A percentile compares a stretch with the other conserved stretches of the same genome.
Conservation (phyloP, 2,888 invertebrate genomes). For the Macropis europaea region DNA sequence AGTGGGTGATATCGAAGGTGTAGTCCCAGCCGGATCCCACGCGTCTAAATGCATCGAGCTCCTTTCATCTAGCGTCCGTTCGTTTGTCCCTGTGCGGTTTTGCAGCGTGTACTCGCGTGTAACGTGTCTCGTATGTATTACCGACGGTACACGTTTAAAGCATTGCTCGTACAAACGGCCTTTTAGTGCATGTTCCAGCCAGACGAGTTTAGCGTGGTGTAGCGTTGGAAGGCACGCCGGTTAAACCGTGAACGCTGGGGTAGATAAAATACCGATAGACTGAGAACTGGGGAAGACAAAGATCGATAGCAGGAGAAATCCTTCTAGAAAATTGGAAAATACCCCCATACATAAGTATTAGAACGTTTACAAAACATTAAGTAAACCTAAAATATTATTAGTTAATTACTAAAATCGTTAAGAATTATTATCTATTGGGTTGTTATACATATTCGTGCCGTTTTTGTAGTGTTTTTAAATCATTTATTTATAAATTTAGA, state of each 20-base stretch:
- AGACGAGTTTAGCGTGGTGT: conserved; percentile 14
- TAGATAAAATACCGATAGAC: conserved; percentile 11
- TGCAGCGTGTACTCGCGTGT: conserved; percentile 32
- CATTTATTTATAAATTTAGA: no score
- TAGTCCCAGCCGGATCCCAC: conserved; percentile 59
- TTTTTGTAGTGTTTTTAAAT: no score
- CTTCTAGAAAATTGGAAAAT: not conserved
- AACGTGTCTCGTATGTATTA: conserved; percentile 24
- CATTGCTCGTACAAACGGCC: conserved; percentile 28
- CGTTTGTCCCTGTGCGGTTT: conserved; percentile 61
- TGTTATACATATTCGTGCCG: no score
- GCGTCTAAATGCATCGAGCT: conserved; percentile 65
- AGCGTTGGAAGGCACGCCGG: conserved; percentile 18
- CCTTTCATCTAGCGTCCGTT: conserved; percentile 65
- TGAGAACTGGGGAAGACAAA: not conserved
- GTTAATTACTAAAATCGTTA: no score
- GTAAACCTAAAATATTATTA: no score
- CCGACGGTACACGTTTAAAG: conserved; percentile 20
- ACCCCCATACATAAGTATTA: no score
- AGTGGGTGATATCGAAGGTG: conserved; percentile 42
- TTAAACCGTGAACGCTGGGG: conserved; percentile 1
- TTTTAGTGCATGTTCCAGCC: conserved; percentile 13
- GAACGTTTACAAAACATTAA: no score
- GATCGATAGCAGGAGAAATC: not conserved
- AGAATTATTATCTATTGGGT: no score